A percentile compares a stretch with the other conserved stretches of the same genome.
These are phyloP conservation scores for Gortyna flavago DNA, from an alignment of 2,888 invertebrate species.

Conservation along the genomic window DNA sequence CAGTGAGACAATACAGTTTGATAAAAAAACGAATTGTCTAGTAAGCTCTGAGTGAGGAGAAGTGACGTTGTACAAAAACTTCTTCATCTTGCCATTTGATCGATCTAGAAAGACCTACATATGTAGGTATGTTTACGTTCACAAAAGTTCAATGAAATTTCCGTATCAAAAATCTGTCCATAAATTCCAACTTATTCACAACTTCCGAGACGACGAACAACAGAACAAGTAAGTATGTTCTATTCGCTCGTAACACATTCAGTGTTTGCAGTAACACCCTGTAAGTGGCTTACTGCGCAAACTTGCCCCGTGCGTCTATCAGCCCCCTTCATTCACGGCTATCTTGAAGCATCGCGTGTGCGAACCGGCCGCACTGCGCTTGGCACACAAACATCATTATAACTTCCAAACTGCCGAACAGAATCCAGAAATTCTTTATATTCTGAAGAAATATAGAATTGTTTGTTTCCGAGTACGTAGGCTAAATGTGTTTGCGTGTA, in stretches of 20 bases:
- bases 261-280: constrained; percentile 21
- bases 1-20: not conserved
- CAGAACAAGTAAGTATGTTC: constrained; percentile 9
- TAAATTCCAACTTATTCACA: not conserved
- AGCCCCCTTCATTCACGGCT: not conserved
- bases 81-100: too few species aligned
- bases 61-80: not conserved
- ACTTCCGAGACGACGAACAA: not conserved
- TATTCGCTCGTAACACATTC: constrained; percentile 15
- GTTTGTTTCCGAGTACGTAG: constrained; percentile 25
- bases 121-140: not conserved
- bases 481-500: constrained; percentile 8
- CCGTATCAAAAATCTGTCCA: not conserved
- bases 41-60: not conserved
- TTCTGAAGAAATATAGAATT: constrained; percentile 33
- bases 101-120: not conserved
- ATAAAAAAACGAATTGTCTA: not conserved
- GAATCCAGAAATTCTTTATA: constrained; percentile 27
- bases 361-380: constrained; percentile 46
- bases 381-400: constrained; percentile 57
- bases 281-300: constrained; percentile 4
- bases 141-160: not conserved
- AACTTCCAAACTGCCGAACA: constrained; percentile 48
- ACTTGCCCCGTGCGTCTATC: constrained; percentile 18
- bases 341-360: constrained; percentile 6